Evolutionary conservation across 2,888 invertebrate species (phyloP).

Genomic region (Scaptomyza flava): DNA sequence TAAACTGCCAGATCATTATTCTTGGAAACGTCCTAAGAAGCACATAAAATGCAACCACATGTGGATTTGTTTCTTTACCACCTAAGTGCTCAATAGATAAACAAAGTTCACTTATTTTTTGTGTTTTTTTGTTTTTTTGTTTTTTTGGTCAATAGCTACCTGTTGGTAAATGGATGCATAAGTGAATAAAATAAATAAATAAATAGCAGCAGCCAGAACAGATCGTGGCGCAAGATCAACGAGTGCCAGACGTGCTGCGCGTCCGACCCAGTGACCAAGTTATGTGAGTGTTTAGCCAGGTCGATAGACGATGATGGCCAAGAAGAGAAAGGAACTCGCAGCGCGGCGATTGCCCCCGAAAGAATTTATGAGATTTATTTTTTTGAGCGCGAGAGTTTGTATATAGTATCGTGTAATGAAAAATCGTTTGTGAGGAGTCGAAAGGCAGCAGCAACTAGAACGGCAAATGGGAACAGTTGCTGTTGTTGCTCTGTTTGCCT

Average conservation of each 20-base stretch:
- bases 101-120: conserved; percentile 30
- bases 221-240: conserved; percentile 55
- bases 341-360: conserved; percentile 55
- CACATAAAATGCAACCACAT: conserved; percentile 32
- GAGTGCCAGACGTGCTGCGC: conserved; percentile 53
- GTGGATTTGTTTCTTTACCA: conserved; percentile 11
- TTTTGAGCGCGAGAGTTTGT: conserved; percentile 13
- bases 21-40: conserved; percentile 14
- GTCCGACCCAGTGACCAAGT: conserved; percentile 78
- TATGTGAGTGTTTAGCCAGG: conserved; percentile 56
- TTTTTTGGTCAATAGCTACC: conserved; percentile 38
- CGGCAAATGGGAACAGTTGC: conserved; percentile 60
- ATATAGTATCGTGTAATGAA: conserved; percentile 32
- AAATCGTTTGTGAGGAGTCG: conserved; percentile 50
- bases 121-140: neutral
- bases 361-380: conserved; percentile 74
- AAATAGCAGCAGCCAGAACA: conserved; percentile 28
- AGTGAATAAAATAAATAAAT: conserved; percentile 58
- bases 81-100: conserved; percentile 27
- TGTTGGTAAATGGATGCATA: conserved; percentile 62
- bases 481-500: conserved; percentile 4
- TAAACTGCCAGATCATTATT: conserved; percentile 8
- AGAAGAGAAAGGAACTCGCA: conserved; percentile 66
- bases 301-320: conserved; percentile 36
- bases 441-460: conserved; percentile 46